Evolutionary conservation across 2,888 invertebrate species (phyloP).

Genomic region (Caenorhabditis sp.): DNA sequence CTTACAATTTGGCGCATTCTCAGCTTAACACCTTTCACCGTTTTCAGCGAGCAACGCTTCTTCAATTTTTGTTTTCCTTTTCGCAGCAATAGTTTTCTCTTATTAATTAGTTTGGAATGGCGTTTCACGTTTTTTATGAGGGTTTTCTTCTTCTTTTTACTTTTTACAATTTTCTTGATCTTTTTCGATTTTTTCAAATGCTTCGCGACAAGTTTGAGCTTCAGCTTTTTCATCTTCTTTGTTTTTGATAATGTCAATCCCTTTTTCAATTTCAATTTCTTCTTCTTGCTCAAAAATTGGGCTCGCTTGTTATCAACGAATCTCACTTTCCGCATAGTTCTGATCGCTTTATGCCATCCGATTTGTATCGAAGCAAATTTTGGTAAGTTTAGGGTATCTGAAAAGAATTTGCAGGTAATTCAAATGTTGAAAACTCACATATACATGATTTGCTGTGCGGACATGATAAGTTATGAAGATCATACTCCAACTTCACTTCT

Average conservation of each 20-base stretch:
- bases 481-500: slow-evolving; percentile 4
- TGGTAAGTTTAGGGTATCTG: slow-evolving; percentile 9
- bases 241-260: not conserved
- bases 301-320: slow-evolving; percentile 15
- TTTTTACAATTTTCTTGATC: not conserved
- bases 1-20: not conserved
- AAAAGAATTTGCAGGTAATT: not conserved
- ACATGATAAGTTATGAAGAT: slow-evolving; percentile 8
- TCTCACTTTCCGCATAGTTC: slow-evolving; percentile 4
- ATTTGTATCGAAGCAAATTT: slow-evolving; percentile 24
- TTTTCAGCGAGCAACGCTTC: not conserved
- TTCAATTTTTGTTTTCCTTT: not conserved
- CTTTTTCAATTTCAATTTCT: not conserved
- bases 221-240: not conserved
- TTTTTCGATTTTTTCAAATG: not conserved
- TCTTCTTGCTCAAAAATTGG: slow-evolving; percentile 7
- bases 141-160: not conserved
- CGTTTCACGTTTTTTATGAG: not conserved
- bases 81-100: not conserved
- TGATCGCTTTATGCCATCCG: slow-evolving; percentile 16
- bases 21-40: not conserved
- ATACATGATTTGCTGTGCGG: not conserved
- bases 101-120: not conserved
- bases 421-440: not conserved
- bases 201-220: not conserved